Evolutionary conservation across 2,113 vertebrate species (phyloP).

Genomic region (Sula dactylatra): DNA sequence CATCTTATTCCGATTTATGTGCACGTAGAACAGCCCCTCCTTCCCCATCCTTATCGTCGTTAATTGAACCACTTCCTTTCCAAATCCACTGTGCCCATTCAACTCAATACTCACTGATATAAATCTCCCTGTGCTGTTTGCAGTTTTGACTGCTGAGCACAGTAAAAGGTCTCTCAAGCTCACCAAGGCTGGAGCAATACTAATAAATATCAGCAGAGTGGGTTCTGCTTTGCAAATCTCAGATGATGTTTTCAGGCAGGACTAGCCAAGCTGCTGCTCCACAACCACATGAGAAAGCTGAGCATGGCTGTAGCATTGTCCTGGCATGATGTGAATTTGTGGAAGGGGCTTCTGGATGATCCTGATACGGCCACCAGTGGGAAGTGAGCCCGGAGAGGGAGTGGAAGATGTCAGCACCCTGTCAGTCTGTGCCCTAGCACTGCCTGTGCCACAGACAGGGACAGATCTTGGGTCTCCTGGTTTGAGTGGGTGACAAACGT

Average conservation of each 20-base stretch:
- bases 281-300: fast-evolving
- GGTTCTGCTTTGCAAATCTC: background rate
- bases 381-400: background rate
- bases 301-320: background rate
- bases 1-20: background rate
- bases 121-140: background rate
- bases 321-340: background rate
- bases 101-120: background rate
- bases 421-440: background rate
- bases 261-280: background rate
- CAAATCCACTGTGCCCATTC: background rate
- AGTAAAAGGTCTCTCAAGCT: background rate
- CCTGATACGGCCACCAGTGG: background rate
- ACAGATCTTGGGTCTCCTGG: background rate
- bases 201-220: background rate
- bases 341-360: background rate
- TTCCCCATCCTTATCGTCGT: background rate
- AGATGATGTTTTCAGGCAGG: background rate
- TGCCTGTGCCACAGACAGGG: background rate
- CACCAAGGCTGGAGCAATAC: background rate
- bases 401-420: background rate
- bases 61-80: background rate
- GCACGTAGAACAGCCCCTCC: background rate
- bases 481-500: background rate
- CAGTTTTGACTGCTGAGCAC: background rate